A percentile compares a stretch with the other conserved stretches of the same genome.
Evolutionary conservation across 1,140 invertebrate species (phyloP).

Genomic region (Drosophila baimaii): DNA sequence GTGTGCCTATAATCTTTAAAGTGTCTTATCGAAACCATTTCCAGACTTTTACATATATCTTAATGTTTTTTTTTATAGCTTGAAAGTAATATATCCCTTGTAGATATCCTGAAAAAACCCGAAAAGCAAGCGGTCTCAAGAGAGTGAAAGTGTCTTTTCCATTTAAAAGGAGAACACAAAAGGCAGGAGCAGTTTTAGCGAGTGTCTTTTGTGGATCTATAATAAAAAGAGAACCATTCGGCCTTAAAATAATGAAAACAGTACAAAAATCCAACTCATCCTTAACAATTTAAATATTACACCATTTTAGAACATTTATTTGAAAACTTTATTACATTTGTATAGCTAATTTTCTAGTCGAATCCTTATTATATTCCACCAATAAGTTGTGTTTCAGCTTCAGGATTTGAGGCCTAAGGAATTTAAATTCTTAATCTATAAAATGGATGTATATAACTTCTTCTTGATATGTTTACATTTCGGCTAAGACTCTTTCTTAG

Average conservation of each 20-base stretch:
- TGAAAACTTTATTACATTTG: slow-evolving; percentile 33
- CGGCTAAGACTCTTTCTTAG: slow-evolving; percentile 13
- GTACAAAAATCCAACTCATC: neutral
- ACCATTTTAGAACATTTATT: slow-evolving; percentile 52
- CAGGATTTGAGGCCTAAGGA: neutral
- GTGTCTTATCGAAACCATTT: neutral
- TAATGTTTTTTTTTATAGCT: no score
- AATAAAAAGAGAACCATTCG: no score
- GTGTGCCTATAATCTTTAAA: neutral
- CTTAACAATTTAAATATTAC: neutral
- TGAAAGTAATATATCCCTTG: no score
- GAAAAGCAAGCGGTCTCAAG: no score
- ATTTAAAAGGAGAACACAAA: no score
- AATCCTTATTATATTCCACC: neutral
- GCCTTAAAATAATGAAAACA: neutral
- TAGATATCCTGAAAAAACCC: no score
- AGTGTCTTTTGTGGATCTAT: no score
- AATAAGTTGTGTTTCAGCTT: slow-evolving; percentile 5
- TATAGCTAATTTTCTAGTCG: slow-evolving; percentile 18
- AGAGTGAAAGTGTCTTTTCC: no score
- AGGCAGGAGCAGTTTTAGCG: no score
- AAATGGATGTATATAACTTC: neutral
- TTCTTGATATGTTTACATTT: slow-evolving; percentile 31
- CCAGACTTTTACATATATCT: neutral
- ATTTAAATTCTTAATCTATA: neutral